Evolutionary conservation across 2,113 vertebrate species (phyloP).

Genomic region (Cryptomyrus ogoouensis): DNA sequence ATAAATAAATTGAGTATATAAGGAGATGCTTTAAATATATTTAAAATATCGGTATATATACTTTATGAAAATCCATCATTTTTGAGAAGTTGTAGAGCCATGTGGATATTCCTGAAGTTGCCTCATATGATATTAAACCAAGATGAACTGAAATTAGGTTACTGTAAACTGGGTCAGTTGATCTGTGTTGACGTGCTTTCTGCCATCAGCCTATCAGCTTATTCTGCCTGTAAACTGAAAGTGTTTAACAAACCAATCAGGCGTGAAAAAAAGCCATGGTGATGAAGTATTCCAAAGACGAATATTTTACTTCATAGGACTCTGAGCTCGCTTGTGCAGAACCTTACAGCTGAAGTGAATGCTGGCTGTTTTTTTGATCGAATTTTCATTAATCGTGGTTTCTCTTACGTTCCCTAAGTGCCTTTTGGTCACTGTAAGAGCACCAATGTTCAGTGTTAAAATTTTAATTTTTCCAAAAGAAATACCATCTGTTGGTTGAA

Average conservation of each 20-base stretch:
- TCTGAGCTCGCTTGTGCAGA: neutral
- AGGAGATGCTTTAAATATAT: neutral
- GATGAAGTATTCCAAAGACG: conserved; percentile 18
- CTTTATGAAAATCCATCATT: neutral
- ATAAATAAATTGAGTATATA: conserved; percentile 18
- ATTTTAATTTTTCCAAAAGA: neutral
- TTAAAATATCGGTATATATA: neutral
- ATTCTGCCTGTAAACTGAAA: neutral
- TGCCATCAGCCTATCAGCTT: neutral
- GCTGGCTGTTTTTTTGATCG: neutral
- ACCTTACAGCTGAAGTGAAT: conserved; percentile 14
- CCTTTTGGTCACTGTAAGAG: conserved; percentile 23
- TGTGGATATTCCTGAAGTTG: neutral
- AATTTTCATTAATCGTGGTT: neutral
- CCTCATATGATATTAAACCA: neutral
- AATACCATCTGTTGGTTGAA: neutral
- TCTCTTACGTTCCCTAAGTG: conserved; percentile 25
- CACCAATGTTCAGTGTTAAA: neutral
- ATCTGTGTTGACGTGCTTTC: neutral
- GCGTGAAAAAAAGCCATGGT: conserved; percentile 12
- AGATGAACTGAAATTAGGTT: neutral
- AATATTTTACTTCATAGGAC: neutral
- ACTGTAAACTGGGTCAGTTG: neutral
- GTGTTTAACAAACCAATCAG: neutral
- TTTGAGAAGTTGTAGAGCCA: neutral